Evolutionary conservation across 2,888 invertebrate species (phyloP), one percentile per base, ranked within the genome.

Genomic region (Plagiodera versicolora): DNA sequence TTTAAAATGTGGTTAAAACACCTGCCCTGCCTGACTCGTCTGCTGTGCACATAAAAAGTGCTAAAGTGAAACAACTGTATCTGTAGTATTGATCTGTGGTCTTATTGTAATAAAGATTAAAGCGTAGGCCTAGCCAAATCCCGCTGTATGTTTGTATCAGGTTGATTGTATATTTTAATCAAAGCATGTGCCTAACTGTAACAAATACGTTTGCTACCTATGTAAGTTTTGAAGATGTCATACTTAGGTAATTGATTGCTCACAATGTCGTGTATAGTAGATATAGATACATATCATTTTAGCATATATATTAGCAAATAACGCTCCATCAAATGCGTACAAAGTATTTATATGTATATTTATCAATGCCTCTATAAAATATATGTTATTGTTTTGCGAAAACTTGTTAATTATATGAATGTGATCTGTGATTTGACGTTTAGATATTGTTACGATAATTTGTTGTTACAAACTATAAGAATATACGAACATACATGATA

Each of bases 111-210:
- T 24, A 24, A 32, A 9, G 11, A 32, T 32, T 10, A 32, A 32
- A 2, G 32, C 32, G 10, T 9, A 32, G 32, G 32, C 32, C 39
- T 39, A 39, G 39, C 2, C 14, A 39, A 39, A 39, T 1, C 6
- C 39, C 39, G 32, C 32, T 32, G 9, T 10, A 32, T 32, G 32
- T 32, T 32, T 11, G 11, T 32, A 32, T 14, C 39, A 39, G 32
- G n/a, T n/a, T 32, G 32, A 11, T 32, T 11, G 14, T 39, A n/a
- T 39, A 39, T 39, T 39, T 24, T 39, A 39, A 39, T 39, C 39
- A 39, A 39, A 39, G 39, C 39, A 39, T 39, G 39, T 39, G 39
- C 39, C 39, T 39, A 39, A 39, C 14, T 39, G 39, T 39, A 39
- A 39, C 39, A 14, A 39, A 39, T 39, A 39, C 39, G 14, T 39